Base-by-base conservation (phyloP, 2,888 invertebrate species). In the Dysmachus trigonus region DNA sequence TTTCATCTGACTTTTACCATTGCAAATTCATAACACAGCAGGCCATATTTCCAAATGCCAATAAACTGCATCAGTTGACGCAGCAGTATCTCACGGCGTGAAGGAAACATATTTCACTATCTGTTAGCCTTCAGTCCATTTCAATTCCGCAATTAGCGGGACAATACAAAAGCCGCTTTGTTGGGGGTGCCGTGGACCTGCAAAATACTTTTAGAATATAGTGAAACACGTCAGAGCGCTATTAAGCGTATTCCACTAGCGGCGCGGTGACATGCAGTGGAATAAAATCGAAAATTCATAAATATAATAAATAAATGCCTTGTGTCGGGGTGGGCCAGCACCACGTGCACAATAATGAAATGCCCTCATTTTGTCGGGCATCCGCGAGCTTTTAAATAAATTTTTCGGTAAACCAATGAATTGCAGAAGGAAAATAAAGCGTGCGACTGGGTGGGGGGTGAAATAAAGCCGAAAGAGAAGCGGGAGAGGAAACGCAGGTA, bases 341-440 rank as follows among this genome's bases (percentile, higher is more conserved):
- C 77, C 77, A 77, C 77, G 47, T 77, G 77, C 47, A 22, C 77
- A 41, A 77, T 77, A 77, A 77, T 77, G 77, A 47, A 77, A 77
- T 41, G 47, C 22, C 47, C 47, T 47, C 41, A 77, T 77, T 77
- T 77, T 18, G 53, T n/a, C 62, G 18, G 51, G 81, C 81, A 81
- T 81, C 81, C 53, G 81, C n/a, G 62, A 31, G 81, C 81, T 53
- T 81, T 81, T 81, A 81, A 81, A 81, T 81, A 81, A 81, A 81
- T 81, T 81, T 81, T 81, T 62, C 53, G 81, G 81, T 81, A 53
- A 81, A 81, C 81, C 81, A 62, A 81, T 81, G 81, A 62, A 79
- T 31, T 81, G 81, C 33, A 81, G 33, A 81, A 53, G 53, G 81
- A 81, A 81, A 81, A 81, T 81, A 81, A 81, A 81, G 53, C 81